Evolutionary conservation across 2,888 invertebrate genomes (phyloP).

Genomic region (Yponomeuta sedellus): DNA sequence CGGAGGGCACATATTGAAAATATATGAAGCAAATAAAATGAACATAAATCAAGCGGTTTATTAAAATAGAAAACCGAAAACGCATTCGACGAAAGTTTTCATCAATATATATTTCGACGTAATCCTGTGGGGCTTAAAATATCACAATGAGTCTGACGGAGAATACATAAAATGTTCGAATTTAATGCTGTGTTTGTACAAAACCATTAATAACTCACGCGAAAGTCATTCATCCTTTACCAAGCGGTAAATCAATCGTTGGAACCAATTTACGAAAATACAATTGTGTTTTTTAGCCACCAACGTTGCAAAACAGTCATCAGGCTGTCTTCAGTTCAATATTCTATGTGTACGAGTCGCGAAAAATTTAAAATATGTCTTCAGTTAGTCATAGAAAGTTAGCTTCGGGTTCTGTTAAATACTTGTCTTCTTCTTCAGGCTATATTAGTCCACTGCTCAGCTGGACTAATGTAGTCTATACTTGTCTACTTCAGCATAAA

Average conservation of each 20-base stretch:
- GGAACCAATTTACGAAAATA: not conserved
- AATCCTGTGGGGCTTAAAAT: not conserved
- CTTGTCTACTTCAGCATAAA: no score
- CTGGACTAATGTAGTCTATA: no score
- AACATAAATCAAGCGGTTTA: not conserved
- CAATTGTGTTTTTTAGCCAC: not conserved
- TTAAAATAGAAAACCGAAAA: not conserved
- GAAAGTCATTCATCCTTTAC: not conserved
- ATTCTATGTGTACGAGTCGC: no score
- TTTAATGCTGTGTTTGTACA: not conserved
- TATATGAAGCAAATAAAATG: not conserved
- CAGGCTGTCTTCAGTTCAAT: not conserved
- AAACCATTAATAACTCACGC: not conserved
- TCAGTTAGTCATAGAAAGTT: not conserved
- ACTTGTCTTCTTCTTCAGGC: no score
- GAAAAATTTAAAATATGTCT: no score
- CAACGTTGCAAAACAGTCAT: not conserved
- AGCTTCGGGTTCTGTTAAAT: not conserved
- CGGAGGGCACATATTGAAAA: no score
- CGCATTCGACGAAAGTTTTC: not conserved
- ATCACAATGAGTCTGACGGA: not conserved
- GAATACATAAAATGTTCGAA: not conserved
- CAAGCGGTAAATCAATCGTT: not conserved
- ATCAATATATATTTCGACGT: not conserved
- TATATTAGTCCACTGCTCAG: no score